Evolutionary conservation across 1,140 invertebrate genomes (phyloP), one percentile per base, ranked within the genome.

Genomic region (Drosophila erecta): DNA sequence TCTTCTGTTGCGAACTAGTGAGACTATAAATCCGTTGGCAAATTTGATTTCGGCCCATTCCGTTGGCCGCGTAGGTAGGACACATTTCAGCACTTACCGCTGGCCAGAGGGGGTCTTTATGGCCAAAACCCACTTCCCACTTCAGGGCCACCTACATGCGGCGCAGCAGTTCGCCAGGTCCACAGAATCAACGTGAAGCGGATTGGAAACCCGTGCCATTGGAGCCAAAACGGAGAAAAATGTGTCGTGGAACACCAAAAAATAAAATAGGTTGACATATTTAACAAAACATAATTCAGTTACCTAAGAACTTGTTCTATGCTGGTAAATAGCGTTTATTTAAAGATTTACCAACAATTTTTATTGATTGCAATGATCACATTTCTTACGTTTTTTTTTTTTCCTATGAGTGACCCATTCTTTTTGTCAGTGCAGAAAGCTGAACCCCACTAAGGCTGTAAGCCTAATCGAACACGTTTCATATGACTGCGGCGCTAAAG

Each of bases 401-500:
- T 30, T 30, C 27, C 1, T 8, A 8, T 8, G 27, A 30, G 27
- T 30, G 30, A 3, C 30, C 30, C 30, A 8, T 8, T 30, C 2
- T 30, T 49, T 56, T 10, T 8, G 10, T 15, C 35, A 57, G 51
- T 61, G 53, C 12, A 33, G 17, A 17, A 40, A 56, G 41, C 40
- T 24, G 47, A 60, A 47, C 57, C 37, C 38, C 60, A 64, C 54
- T 33, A 33, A 58, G 59, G 58, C 56, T 50, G 44, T 57, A 72
- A 74, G 81, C 83, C 79, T 87, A 87, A 87, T 86, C 83, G 83
- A 86, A 86, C 81, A 86, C 81, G 81, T 86, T 86, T 86, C 75
- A 81, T 86, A 87, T 86, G 83, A 87, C 81, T 86, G 79, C 75
- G 83, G 81, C 81, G 81, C 81, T 87, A 87, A 86, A 86, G 81